Percentiles rank a stretch among this genome's conserved stretches.
These are phyloP conservation scores for Choristoneura fumiferana DNA, from an alignment of 1,140 invertebrate species.

Conservation along the genomic window DNA sequence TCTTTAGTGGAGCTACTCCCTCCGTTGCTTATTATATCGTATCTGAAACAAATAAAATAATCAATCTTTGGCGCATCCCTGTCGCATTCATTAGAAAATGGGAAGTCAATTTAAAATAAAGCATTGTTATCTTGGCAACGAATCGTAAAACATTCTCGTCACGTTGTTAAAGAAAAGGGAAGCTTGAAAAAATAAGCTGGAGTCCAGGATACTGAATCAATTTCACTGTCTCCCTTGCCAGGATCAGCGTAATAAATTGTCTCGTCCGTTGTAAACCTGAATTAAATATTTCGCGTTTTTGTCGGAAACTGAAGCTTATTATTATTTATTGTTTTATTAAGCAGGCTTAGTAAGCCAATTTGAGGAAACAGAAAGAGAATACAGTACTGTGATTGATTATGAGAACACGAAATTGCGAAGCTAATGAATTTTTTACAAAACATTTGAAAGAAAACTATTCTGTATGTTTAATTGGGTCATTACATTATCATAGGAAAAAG, in stretches of 20 bases:
- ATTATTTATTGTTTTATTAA: conserved; percentile 18
- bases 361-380: too few relatives aligned
- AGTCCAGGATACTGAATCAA: conserved; percentile 38
- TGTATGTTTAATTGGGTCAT: too few relatives aligned
- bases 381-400: too few relatives aligned
- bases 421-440: too few relatives aligned
- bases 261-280: conserved; percentile 20
- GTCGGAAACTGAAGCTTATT: neutral
- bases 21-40: neutral
- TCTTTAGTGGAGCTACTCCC: neutral
- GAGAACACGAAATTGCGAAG: too few relatives aligned
- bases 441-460: too few relatives aligned
- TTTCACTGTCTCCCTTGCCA: conserved; percentile 34
- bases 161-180: conserved; percentile 26
- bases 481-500: too few relatives aligned
- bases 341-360: neutral
- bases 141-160: conserved; percentile 39
- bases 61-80: conserved; percentile 22
- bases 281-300: neutral
- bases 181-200: conserved; percentile 26
- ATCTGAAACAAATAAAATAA: conserved; percentile 22
- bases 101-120: conserved; percentile 8
- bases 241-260: conserved; percentile 39
- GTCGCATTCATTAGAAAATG: neutral
- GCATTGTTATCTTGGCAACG: neutral